These are phyloP conservation scores for Origma solitaria DNA, from an alignment of 2,113 vertebrate species.

Conservation along the genomic window DNA sequence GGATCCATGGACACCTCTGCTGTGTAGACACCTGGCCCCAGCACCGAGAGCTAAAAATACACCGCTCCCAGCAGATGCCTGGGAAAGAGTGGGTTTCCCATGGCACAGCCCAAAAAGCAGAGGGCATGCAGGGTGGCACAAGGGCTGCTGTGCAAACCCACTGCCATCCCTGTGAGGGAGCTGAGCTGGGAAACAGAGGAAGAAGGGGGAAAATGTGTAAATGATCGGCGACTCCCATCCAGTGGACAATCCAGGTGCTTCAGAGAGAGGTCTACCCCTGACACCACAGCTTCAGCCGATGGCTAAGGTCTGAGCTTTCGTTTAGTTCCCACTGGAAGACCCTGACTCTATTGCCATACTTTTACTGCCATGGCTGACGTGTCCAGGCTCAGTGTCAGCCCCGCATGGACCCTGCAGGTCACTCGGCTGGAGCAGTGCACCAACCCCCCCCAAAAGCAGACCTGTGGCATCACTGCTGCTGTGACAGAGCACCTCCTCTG, in stretches of 20 bases:
- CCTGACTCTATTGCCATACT: neutral
- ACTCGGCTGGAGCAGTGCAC: neutral
- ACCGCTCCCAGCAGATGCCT: neutral
- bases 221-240: neutral
- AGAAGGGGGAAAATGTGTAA: neutral
- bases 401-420: neutral
- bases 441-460: neutral
- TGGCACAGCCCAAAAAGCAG: neutral
- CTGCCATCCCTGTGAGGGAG: neutral
- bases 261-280: neutral
- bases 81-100: neutral
- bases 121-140: neutral
- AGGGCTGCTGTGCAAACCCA: neutral
- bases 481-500: fast-evolving
- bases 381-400: neutral
- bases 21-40: fast-evolving
- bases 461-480: neutral
- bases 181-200: neutral
- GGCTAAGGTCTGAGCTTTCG: neutral
- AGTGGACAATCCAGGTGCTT: neutral
- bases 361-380: fast-evolving
- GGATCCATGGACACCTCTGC: neutral
- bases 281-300: neutral
- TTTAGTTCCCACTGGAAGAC: neutral
- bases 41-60: neutral